Evolutionary conservation across 2,797 vertebrate genomes (phyloP).

Genomic region (Pantherophis vulpinus): DNA sequence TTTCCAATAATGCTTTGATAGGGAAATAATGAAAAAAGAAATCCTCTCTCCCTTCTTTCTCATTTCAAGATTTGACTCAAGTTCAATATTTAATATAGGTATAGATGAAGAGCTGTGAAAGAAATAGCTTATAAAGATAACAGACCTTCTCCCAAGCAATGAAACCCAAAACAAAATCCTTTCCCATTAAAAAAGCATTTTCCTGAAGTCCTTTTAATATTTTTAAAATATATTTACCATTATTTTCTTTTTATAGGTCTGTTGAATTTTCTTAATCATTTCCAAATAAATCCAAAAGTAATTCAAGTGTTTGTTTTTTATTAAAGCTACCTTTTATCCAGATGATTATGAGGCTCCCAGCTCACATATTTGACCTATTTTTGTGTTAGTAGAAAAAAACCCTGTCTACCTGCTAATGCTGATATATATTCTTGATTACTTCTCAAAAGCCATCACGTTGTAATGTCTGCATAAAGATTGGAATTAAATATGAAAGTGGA

Average conservation of each 20-base stretch:
- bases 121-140: slow-evolving; percentile 29
- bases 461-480: not conserved
- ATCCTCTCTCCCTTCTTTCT: slow-evolving; percentile 18
- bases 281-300: not conserved
- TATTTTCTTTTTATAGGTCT: not conserved
- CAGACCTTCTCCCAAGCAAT: not conserved
- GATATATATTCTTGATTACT: not conserved
- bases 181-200: slow-evolving; percentile 13
- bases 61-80: slow-evolving; percentile 41
- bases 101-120: slow-evolving; percentile 26
- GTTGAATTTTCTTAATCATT: not conserved
- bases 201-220: slow-evolving; percentile 18
- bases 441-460: not conserved
- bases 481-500: not conserved
- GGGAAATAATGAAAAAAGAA: slow-evolving; percentile 42
- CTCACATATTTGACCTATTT: not conserved
- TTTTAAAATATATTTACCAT: slow-evolving; percentile 9
- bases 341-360: not conserved
- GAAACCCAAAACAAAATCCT: slow-evolving; percentile 5
- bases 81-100: slow-evolving; percentile 39
- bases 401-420: not conserved
- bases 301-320: not conserved
- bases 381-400: not conserved
- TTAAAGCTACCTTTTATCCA: not conserved
- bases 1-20: slow-evolving; percentile 50